These are phyloP conservation scores for Chrysaora quinquecirrha DNA, from an alignment of 30 jellyfish, hydroid and myxozoan species.

Conservation along the genomic window DNA sequence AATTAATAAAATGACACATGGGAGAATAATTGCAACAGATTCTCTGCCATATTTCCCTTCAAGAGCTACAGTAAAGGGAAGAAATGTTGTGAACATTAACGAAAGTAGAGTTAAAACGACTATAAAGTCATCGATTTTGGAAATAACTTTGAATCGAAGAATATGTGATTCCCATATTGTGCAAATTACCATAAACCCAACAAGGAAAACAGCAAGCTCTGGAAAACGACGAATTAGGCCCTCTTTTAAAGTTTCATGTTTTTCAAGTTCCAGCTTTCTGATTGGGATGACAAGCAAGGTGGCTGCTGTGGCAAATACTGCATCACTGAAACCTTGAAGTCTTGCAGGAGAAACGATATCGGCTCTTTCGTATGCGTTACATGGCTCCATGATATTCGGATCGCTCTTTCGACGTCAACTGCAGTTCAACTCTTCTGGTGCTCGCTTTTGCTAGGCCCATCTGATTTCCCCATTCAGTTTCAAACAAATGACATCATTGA, in stretches of 20 bases:
- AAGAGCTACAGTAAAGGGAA: slow-evolving; percentile 83
- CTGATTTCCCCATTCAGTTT: no score
- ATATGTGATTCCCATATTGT: slow-evolving; percentile 87
- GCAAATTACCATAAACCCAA: slow-evolving; percentile 81
- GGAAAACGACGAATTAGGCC: slow-evolving; percentile 67
- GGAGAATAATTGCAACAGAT: slow-evolving; percentile 56
- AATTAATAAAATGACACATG: slow-evolving; percentile 48
- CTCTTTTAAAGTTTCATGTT: slow-evolving; percentile 63
- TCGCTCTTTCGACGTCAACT: no score
- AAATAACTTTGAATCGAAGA: slow-evolving; percentile 62
- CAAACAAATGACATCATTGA: no score
- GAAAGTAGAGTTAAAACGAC: slow-evolving; percentile 72
- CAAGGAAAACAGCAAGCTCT: slow-evolving; percentile 72
- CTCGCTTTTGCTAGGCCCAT: no score
- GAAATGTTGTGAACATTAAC: slow-evolving; percentile 81
- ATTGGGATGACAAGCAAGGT: slow-evolving; percentile 80
- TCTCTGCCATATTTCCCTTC: slow-evolving; percentile 74
- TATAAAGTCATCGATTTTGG: slow-evolving; percentile 79
- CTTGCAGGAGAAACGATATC: slow-evolving; percentile 82
- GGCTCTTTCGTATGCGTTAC: slow-evolving; percentile 63
- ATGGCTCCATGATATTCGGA: slow-evolving; percentile 73
- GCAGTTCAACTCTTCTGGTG: no score
- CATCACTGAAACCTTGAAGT: slow-evolving; percentile 92
- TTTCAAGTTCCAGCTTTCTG: slow-evolving; percentile 67
- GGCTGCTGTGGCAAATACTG: slow-evolving; percentile 94